These are phyloP conservation scores for Galeopsomyia nigrocyanea DNA, from an alignment of 2,888 invertebrate species.

Conservation along the genomic window DNA sequence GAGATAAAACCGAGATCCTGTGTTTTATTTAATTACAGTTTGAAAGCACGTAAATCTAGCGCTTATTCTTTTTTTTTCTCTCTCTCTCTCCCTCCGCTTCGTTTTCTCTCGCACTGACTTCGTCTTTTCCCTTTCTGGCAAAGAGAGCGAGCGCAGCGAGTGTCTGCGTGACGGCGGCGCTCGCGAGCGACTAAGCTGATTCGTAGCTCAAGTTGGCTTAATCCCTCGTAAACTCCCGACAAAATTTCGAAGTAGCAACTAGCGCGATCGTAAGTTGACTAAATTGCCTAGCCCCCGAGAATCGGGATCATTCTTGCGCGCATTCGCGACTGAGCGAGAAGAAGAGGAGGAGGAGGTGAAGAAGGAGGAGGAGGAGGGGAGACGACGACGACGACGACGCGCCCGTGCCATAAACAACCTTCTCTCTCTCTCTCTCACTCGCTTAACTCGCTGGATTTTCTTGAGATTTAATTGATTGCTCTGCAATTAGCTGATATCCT, in stretches of 20 bases:
- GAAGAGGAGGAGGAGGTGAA: slow-evolving; percentile 5
- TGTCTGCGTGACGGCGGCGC: slow-evolving; percentile 28
- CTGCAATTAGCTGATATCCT: slow-evolving; percentile 29
- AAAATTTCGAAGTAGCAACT: slow-evolving; percentile 51
- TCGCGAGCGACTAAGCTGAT: slow-evolving; percentile 54
- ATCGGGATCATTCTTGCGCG: slow-evolving; percentile 45
- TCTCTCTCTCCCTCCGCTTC: slow-evolving; percentile 42
- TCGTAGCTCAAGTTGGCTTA: slow-evolving; percentile 55
- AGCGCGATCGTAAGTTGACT: slow-evolving; percentile 48
- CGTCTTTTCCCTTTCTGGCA: slow-evolving; percentile 31
- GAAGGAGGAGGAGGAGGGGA: slow-evolving; percentile 13
- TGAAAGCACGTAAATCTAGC: no score
- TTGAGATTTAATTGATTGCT: slow-evolving; percentile 41
- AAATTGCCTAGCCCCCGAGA: slow-evolving; percentile 44
- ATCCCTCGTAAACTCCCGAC: slow-evolving; percentile 57
- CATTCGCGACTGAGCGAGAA: slow-evolving; percentile 13
- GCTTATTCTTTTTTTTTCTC: slow-evolving; percentile 33
- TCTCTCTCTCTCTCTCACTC: slow-evolving; percentile 11
- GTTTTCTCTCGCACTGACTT: slow-evolving; percentile 12
- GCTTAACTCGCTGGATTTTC: slow-evolving; percentile 29
- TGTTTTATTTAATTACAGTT: no score
- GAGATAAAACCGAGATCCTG: neutral
- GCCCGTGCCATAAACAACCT: slow-evolving; percentile 14
- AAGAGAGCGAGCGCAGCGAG: slow-evolving; percentile 22
- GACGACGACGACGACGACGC: slow-evolving; percentile 2